A percentile compares a stretch with the other conserved stretches of the same genome.
Evolutionary conservation across 2,888 invertebrate species (phyloP).

Genomic region (Psylliodes chrysocephalus): DNA sequence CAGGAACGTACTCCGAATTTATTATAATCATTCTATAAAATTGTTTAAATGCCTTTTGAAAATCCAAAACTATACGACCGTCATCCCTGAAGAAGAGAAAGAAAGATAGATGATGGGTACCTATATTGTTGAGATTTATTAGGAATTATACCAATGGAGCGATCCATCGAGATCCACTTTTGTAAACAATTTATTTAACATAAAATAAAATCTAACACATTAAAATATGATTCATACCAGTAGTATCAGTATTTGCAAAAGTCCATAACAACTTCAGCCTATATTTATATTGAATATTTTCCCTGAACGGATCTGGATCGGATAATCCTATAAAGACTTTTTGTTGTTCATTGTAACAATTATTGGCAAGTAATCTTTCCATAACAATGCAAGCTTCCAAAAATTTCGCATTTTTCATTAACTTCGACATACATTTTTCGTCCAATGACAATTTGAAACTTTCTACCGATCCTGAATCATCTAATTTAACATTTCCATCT

Average conservation of each 20-base stretch:
- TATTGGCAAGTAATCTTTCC: slow-evolving; percentile 78
- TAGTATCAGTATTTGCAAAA: slow-evolving; percentile 67
- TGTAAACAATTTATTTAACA: too few relatives aligned
- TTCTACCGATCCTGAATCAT: slow-evolving; percentile 49
- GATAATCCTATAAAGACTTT: slow-evolving; percentile 76
- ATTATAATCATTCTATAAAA: too few relatives aligned
- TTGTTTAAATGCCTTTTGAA: too few relatives aligned
- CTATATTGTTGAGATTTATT: too few relatives aligned
- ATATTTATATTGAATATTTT: slow-evolving; percentile 75
- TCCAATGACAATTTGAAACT: slow-evolving; percentile 52
- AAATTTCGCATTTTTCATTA: slow-evolving; percentile 64
- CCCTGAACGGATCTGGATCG: slow-evolving; percentile 69
- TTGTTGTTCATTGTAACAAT: slow-evolving; percentile 74
- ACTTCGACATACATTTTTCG: slow-evolving; percentile 59
- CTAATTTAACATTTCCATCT: slow-evolving; percentile 46
- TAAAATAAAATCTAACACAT: too few relatives aligned
- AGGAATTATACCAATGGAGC: too few relatives aligned
- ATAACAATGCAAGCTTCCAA: slow-evolving; percentile 73
- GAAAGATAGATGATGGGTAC: too few relatives aligned
- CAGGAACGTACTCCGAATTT: too few relatives aligned
- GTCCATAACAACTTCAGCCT: slow-evolving; percentile 75
- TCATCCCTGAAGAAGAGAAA: too few relatives aligned
- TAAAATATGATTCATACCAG: slow-evolving; percentile 53
- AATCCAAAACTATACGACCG: too few relatives aligned
- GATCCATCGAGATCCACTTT: too few relatives aligned